Evolutionary conservation across 2,888 invertebrate species (phyloP), one percentile per base, ranked within the genome.

Genomic region (Nebria salina): DNA sequence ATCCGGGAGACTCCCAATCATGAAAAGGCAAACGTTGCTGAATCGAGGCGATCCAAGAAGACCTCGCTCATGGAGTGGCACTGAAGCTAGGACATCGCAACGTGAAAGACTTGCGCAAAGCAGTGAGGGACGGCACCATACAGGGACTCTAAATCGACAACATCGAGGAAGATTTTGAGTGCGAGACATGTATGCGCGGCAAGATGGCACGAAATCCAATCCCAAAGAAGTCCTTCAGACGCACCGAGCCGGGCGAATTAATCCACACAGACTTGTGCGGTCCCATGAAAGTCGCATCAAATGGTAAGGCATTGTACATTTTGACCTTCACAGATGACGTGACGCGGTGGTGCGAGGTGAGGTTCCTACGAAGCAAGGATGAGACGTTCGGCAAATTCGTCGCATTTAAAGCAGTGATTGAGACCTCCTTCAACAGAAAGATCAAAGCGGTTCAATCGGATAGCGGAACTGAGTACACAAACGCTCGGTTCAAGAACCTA

Each of bases 211-310:
- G 20, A 20, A 20, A 20, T 20, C 20, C 20, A n/a, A n/a, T n/a
- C 20, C 20, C 20, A 20, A 20, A 1, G 20, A 20, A 20, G 20
- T 20, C 20, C 0, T 20, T 20, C 20, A 20, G 20, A 20, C 20
- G 20, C 20, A 20, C 20, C 20, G 20, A 20, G 20, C 68, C 25
- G 20, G 68, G 9, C 9, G 26, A 26, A 8, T 4, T 68, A 15
- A 68, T 20, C 9, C 68, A 68, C 68, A 68, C 15, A 2, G 15
- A 68, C 15, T 20, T 68, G 68, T 68, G 68, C 20, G 68, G 68
- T 1, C 68, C 15, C n/a, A 20, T 68, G 68, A n/a, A 20, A 15
- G 68, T 68, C 9, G 68, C 11, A 4, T 68, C 68, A n/a, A 9
- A n/a, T 15, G 68, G 68, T 68, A 15, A 15, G 15, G 68, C 68